phyloP scores from a whole-genome alignment of 2,113 vertebrate species.

The Vicugna pacos region DNA sequence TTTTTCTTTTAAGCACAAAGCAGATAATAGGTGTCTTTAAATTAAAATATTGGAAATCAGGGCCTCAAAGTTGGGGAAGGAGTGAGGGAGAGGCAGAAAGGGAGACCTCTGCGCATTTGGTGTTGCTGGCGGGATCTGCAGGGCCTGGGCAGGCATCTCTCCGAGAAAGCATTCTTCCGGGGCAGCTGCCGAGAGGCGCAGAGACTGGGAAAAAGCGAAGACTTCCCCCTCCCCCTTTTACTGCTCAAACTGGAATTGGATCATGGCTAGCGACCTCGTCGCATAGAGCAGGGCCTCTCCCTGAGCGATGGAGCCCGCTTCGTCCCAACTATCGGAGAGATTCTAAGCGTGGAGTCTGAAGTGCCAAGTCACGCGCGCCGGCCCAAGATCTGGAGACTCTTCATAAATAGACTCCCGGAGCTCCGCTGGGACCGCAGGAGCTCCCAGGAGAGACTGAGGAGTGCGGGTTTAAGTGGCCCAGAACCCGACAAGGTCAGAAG shows the following conservation, averaged over 20 bases:
- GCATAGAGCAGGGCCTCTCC: constrained; percentile 1
- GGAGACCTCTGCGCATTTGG: constrained; percentile 9
- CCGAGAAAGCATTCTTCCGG: constrained; percentile 31
- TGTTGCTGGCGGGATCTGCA: constrained; percentile 55
- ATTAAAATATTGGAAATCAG: constrained; percentile 70
- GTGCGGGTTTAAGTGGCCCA: constrained; percentile 57
- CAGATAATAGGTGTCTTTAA: constrained; percentile 74
- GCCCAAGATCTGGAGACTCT: constrained; percentile 71
- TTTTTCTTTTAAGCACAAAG: constrained; percentile 76
- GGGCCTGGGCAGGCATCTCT: constrained; percentile 38
- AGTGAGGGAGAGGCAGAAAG: neutral
- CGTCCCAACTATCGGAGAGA: constrained; percentile 56
- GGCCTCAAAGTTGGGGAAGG: constrained; percentile 44
- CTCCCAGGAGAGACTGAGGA: constrained; percentile 57
- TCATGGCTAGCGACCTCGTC: constrained; percentile 25
- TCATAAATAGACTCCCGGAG: constrained; percentile 83
- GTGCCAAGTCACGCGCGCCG: constrained; percentile 19
- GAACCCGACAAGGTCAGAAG: constrained; percentile 87
- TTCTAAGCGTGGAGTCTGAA: constrained; percentile 40
- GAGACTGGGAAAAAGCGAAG: constrained; percentile 22
- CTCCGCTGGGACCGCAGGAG: constrained; percentile 72
- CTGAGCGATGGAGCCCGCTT: constrained; percentile 63
- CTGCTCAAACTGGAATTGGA: neutral
- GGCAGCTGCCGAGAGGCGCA: neutral
- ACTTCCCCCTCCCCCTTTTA: neutral